phyloP scores from a whole-genome alignment of 2,113 vertebrate species.

The Oceanites oceanicus region DNA sequence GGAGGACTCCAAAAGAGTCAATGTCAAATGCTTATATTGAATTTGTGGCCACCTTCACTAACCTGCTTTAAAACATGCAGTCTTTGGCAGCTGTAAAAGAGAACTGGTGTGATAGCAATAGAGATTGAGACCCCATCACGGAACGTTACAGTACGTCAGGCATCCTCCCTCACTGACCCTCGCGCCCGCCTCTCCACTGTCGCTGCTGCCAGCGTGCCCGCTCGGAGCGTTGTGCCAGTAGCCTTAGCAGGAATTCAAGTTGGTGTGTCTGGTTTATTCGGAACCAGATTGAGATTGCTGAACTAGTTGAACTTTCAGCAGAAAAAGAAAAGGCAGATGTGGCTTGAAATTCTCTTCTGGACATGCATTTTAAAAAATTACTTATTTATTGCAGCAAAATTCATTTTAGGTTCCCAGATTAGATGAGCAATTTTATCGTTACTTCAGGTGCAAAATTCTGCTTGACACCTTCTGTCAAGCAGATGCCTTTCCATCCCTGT shows the following conservation, averaged over 20 bases:
- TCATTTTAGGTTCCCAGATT: background rate
- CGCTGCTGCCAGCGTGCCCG: background rate
- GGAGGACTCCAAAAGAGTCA: background rate
- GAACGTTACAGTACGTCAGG: background rate
- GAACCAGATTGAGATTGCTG: background rate
- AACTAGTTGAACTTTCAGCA: background rate
- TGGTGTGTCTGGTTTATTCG: background rate
- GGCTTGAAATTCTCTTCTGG: background rate
- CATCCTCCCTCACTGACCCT: background rate
- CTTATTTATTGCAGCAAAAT: background rate
- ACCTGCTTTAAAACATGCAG: background rate
- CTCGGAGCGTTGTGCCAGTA: background rate
- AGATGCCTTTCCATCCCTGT: background rate
- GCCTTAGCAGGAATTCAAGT: background rate
- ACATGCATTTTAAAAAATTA: background rate
- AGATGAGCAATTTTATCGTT: background rate
- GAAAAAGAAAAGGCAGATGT: background rate
- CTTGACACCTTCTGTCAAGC: background rate
- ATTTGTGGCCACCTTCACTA: background rate
- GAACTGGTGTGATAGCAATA: background rate
- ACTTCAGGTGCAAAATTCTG: background rate
- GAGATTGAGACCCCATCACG: background rate
- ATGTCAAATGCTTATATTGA: background rate
- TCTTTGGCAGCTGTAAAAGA: background rate
- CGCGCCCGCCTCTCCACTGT: accelerated